Evolutionary conservation across 2,113 vertebrate species (phyloP).

Genomic region (Ariopsis seemanni): DNA sequence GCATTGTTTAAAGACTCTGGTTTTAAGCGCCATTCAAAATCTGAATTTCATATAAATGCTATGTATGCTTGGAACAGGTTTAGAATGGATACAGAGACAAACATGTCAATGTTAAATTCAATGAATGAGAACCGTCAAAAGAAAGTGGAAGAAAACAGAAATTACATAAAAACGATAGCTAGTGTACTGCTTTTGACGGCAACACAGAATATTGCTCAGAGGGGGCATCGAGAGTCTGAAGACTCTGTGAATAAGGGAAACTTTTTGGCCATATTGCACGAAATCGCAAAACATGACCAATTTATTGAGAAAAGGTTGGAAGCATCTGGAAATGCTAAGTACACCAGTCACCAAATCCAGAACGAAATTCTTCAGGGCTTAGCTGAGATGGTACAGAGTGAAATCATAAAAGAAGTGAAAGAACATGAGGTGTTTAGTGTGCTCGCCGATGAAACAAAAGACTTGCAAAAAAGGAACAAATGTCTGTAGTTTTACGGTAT

Average conservation of each 20-base stretch:
- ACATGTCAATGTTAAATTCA: slow-evolving; percentile 20
- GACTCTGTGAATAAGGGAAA: slow-evolving; percentile 15
- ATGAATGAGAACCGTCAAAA: slow-evolving; percentile 22
- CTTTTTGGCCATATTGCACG: slow-evolving; percentile 10
- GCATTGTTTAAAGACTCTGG: slow-evolving; percentile 24
- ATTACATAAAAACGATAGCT: slow-evolving; percentile 31
- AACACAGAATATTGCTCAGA: slow-evolving; percentile 28
- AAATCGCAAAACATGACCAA: neutral
- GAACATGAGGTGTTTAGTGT: neutral
- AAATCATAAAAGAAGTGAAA: neutral
- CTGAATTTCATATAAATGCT: slow-evolving; percentile 31
- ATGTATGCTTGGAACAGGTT: slow-evolving; percentile 33
- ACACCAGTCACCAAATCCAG: no score
- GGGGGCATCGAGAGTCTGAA: slow-evolving; percentile 26
- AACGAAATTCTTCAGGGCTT: neutral
- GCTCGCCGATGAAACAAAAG: neutral
- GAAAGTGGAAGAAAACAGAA: slow-evolving; percentile 20
- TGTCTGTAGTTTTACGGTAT: neutral
- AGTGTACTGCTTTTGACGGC: slow-evolving; percentile 37
- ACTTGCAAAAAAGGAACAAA: neutral
- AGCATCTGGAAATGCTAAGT: neutral
- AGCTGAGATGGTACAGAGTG: neutral
- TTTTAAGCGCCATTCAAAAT: slow-evolving; percentile 24
- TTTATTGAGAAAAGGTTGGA: neutral
- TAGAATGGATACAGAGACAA: neutral